phyloP scores from a whole-genome alignment of 1,140 invertebrate species.

The Apis mellifera region DNA sequence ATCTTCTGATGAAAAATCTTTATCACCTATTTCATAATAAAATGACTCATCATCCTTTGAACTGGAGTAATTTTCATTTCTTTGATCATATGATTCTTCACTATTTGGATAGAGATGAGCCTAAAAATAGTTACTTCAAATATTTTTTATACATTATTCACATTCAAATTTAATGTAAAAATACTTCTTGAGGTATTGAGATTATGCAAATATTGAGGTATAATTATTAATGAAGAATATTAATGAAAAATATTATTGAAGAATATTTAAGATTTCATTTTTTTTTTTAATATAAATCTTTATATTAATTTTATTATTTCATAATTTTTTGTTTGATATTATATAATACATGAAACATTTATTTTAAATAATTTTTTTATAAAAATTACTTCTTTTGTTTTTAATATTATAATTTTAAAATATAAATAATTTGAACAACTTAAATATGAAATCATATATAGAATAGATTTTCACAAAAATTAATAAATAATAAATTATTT shows the following conservation, averaged over 20 bases:
- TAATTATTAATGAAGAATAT: not conserved
- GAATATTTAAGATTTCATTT: not conserved
- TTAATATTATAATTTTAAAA: not conserved
- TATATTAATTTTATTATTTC: constrained; percentile 17
- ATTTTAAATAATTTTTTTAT: not conserved
- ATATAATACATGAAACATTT: constrained; percentile 22
- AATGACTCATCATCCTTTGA: constrained; percentile 60
- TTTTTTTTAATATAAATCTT: not conserved
- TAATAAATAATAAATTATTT: too few relatives aligned
- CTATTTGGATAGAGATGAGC: constrained; percentile 67
- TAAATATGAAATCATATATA: not conserved
- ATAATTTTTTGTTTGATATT: not conserved
- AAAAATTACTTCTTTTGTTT: not conserved
- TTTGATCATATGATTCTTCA: constrained; percentile 63
- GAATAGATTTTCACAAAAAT: not conserved
- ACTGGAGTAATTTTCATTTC: constrained; percentile 61
- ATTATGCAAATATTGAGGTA: too few relatives aligned
- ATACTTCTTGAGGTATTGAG: constrained; percentile 48
- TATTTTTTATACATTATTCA: constrained; percentile 28
- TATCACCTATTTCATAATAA: constrained; percentile 90
- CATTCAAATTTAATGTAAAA: constrained; percentile 44
- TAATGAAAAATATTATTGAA: not conserved
- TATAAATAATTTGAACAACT: not conserved
- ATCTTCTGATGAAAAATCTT: constrained; percentile 84
- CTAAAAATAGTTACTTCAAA: constrained; percentile 69